phyloP scores from a whole-genome alignment of 64 coral and sea anemone genomes.

The Trachythela sp. region DNA sequence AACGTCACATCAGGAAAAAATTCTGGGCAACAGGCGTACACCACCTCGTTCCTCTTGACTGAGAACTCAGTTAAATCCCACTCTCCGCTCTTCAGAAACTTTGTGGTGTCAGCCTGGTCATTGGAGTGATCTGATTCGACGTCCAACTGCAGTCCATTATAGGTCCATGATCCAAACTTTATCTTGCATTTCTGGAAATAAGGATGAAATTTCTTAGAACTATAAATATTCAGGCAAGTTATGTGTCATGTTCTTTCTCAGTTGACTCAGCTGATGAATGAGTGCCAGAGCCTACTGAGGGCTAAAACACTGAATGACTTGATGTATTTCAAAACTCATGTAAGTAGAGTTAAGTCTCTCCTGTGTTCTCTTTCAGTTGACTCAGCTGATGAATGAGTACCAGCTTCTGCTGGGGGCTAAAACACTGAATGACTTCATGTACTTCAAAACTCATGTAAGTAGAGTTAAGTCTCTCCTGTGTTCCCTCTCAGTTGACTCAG shows the following conservation, averaged over 20 bases:
- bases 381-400: too few relatives aligned
- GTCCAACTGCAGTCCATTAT: neutral
- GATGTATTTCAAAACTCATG: too few relatives aligned
- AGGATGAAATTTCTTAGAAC: too few relatives aligned
- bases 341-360: too few relatives aligned
- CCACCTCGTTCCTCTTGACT: conserved; percentile 49
- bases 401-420: too few relatives aligned
- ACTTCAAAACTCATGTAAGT: too few relatives aligned
- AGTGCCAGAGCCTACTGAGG: too few relatives aligned
- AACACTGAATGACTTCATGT: too few relatives aligned
- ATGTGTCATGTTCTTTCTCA: neutral
- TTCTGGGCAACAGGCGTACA: conserved; percentile 74
- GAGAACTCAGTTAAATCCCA: conserved; percentile 51
- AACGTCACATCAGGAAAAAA: conserved; percentile 83
- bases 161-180: neutral
- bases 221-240: neutral
- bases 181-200: neutral
- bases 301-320: too few relatives aligned
- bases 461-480: too few relatives aligned
- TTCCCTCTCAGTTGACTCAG: too few relatives aligned
- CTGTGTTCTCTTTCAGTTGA: too few relatives aligned
- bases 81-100: neutral
- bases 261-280: neutral
- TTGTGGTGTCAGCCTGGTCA: neutral
- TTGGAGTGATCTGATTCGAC: neutral